Percentiles rank a stretch among this genome's conserved stretches.
These are phyloP conservation scores for Cynopterus brachyotis DNA, from an alignment of 2,113 vertebrate genomes.

Conservation along the genomic window DNA sequence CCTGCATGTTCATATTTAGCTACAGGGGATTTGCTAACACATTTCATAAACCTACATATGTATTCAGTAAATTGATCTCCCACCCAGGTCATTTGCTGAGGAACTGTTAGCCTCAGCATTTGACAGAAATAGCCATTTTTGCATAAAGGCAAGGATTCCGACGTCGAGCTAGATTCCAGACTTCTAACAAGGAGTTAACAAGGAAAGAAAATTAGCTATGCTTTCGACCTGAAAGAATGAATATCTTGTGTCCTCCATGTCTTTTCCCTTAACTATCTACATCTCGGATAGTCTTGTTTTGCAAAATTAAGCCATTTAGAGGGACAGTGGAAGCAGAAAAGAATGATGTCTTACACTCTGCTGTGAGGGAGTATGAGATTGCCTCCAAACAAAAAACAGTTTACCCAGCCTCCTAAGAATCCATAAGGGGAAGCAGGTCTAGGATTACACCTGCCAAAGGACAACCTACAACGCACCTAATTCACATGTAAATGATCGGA, in stretches of 20 bases:
- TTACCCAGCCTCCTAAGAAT: not conserved
- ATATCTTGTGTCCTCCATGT: not conserved
- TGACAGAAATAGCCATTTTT: not conserved
- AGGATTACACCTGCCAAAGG: not conserved
- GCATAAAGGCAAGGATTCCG: not conserved
- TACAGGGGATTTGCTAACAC: conserved; percentile 30
- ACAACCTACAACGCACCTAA: not conserved
- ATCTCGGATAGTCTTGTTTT: conserved; percentile 28
- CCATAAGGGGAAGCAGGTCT: not conserved
- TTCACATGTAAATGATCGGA: not conserved
- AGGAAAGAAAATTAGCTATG: not conserved
- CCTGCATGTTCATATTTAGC: not conserved
- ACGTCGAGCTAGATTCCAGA: not conserved
- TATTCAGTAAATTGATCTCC: conserved; percentile 26
- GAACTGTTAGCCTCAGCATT: not conserved
- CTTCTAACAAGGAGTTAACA: conserved; percentile 1
- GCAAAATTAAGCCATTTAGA: conserved; percentile 54
- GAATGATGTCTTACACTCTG: not conserved
- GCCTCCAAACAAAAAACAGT: not conserved
- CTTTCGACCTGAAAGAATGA: not conserved
- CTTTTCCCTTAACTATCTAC: conserved; percentile 7
- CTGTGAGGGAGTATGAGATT: not conserved
- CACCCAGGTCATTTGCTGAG: conserved; percentile 15
- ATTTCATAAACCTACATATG: conserved; percentile 41
- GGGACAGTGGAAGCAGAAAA: conserved; percentile 8